Evolutionary conservation across 1,140 invertebrate species (phyloP).

Genomic region (Caenorhabditis latens): DNA sequence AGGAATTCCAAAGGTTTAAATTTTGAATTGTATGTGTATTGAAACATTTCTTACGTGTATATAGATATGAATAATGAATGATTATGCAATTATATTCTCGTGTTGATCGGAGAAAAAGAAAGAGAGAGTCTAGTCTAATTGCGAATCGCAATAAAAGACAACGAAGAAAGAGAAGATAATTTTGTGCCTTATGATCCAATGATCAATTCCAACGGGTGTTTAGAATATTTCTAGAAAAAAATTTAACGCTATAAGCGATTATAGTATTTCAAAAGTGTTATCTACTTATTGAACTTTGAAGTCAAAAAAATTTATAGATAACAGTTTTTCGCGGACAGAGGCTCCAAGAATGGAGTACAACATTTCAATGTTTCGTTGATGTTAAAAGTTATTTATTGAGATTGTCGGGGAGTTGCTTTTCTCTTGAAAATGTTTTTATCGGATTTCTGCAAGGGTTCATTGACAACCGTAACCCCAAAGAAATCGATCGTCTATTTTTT

Average conservation of each 20-base stretch:
- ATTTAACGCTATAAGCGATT: not conserved
- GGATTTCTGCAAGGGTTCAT: too few species aligned
- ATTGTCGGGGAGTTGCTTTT: too few species aligned
- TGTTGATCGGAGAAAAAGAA: not conserved
- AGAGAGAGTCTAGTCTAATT: not conserved
- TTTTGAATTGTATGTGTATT: not conserved
- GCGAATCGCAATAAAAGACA: not conserved
- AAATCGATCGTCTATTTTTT: too few species aligned
- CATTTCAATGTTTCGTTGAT: too few species aligned
- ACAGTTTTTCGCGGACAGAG: too few species aligned
- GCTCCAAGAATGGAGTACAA: too few species aligned
- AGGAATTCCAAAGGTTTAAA: constrained; percentile 82
- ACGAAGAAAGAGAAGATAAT: not conserved
- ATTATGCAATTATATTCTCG: not conserved
- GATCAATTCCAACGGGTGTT: not conserved
- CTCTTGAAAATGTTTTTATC: not conserved
- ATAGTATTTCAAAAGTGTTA: too few species aligned
- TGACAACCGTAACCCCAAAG: too few species aligned
- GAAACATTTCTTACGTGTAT: constrained; percentile 21
- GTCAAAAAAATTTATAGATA: too few species aligned
- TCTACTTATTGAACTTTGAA: too few species aligned
- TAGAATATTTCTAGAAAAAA: not conserved
- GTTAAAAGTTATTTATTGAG: too few species aligned
- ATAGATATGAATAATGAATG: constrained; percentile 38
- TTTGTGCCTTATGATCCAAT: not conserved